A percentile compares a stretch with the other conserved stretches of the same genome.
phyloP scores from a whole-genome alignment of 2,888 invertebrate genomes.

The Pyralis farinalis region DNA sequence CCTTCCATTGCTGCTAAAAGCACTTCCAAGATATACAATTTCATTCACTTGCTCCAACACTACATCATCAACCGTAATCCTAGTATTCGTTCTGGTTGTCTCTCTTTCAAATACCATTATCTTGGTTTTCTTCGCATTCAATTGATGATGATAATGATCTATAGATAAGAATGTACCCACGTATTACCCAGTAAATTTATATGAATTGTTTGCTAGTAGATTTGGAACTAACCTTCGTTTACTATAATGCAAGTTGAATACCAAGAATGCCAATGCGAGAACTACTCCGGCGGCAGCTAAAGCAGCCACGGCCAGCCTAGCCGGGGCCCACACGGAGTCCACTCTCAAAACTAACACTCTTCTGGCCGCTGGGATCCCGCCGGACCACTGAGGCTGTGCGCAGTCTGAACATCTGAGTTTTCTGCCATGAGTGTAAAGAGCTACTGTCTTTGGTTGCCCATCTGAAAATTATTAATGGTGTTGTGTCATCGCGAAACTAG shows the following conservation, averaged over 20 bases:
- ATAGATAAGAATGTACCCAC: too few relatives aligned
- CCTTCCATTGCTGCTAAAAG: too few relatives aligned
- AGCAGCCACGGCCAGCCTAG: conserved; percentile 87
- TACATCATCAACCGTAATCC: too few relatives aligned
- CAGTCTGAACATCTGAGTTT: conserved; percentile 85
- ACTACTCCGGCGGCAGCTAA: conserved; percentile 88
- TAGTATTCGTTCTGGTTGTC: too few relatives aligned
- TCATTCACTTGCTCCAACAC: too few relatives aligned
- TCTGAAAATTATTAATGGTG: conserved; percentile 67
- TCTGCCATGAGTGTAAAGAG: conserved; percentile 84
- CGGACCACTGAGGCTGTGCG: conserved; percentile 85
- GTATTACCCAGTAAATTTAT: too few relatives aligned
- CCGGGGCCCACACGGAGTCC: conserved; percentile 88
- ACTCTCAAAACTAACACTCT: conserved; percentile 87
- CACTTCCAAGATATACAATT: too few relatives aligned
- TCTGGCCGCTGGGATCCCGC: conserved; percentile 90
- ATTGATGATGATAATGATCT: too few relatives aligned
- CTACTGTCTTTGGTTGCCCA: conserved; percentile 86
- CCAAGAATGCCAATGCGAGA: conserved; percentile 87
- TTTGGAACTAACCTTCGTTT: conserved; percentile 86
- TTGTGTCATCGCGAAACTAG: too few relatives aligned
- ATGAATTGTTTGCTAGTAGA: too few relatives aligned
- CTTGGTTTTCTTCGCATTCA: too few relatives aligned
- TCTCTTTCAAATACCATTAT: too few relatives aligned
- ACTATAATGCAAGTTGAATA: conserved; percentile 91